Conservation (phyloP, 2,888 invertebrate species). For the Scelioninae gen. 1 region DNA sequence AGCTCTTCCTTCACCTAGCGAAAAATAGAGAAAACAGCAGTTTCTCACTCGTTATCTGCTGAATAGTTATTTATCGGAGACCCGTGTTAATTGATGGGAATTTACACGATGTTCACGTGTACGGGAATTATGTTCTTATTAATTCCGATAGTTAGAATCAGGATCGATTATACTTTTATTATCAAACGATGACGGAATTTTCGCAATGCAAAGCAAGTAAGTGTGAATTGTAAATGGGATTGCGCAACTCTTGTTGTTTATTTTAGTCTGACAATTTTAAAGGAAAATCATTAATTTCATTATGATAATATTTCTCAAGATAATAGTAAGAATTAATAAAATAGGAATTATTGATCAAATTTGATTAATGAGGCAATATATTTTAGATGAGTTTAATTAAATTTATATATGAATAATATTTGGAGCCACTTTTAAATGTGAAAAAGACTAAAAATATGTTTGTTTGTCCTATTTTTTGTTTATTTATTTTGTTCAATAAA, state of each 20-base stretch:
- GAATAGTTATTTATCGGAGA: conserved; percentile 47
- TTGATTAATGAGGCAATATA: no score
- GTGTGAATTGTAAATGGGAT: conserved; percentile 11
- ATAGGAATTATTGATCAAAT: no score
- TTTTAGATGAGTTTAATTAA: no score
- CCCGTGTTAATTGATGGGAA: conserved; percentile 37
- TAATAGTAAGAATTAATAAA: no score
- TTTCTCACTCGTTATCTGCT: conserved; percentile 28
- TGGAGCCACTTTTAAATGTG: no score
- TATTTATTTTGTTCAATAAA: no score
- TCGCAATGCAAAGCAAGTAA: conserved; percentile 11
- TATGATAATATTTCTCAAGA: no score
- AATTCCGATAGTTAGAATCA: conserved; percentile 19
- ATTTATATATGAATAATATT: no score
- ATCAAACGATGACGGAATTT: conserved; percentile 16
- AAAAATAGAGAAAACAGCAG: conserved; percentile 28
- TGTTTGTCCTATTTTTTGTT: no score
- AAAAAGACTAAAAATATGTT: no score
- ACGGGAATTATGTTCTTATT: conserved; percentile 34
- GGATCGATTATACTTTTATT: conserved; percentile 35
- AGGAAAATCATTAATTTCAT: no score
- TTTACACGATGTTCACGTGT: conserved; percentile 28
- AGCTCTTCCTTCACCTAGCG: conserved; percentile 39
- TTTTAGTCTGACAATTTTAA: neutral
- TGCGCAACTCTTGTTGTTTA: conserved; percentile 13